phyloP scores from a whole-genome alignment of 2,888 invertebrate species.

The Drosophila atroscutellata region DNA sequence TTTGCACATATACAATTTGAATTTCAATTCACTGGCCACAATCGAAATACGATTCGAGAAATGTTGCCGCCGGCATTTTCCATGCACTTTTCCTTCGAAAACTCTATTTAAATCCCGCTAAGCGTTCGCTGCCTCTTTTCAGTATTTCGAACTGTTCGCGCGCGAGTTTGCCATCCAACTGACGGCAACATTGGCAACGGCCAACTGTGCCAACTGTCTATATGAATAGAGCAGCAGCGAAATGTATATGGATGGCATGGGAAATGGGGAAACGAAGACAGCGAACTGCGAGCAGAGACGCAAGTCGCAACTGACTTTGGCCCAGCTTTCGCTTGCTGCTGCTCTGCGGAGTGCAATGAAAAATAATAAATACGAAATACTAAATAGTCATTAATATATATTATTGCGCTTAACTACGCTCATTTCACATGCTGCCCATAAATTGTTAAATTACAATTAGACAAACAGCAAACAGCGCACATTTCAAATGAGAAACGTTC shows the following conservation, averaged over 20 bases:
- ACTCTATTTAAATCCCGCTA: slow-evolving; percentile 13
- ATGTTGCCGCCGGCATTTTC: slow-evolving; percentile 71
- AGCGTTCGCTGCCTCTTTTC: slow-evolving; percentile 21
- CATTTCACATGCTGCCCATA: neutral
- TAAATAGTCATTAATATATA: neutral
- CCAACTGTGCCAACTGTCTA: slow-evolving; percentile 30
- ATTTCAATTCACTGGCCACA: slow-evolving; percentile 35
- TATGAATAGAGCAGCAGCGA: neutral
- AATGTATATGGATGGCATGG: neutral
- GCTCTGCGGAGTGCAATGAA: neutral
- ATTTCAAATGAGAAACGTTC: slow-evolving; percentile 4
- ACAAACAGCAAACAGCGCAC: neutral
- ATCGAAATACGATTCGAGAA: slow-evolving; percentile 50
- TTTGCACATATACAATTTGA: slow-evolving; percentile 47
- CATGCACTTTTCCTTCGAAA: slow-evolving; percentile 42
- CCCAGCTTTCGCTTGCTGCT: slow-evolving; percentile 27
- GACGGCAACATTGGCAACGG: slow-evolving; percentile 39
- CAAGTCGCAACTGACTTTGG: slow-evolving; percentile 32
- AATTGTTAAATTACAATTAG: neutral
- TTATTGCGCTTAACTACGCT: neutral
- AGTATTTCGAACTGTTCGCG: slow-evolving; percentile 75
- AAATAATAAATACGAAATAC: slow-evolving; percentile 1
- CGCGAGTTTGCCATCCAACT: slow-evolving; percentile 76
- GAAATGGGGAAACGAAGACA: slow-evolving; percentile 5
- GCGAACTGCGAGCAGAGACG: slow-evolving; percentile 28